Percentiles rank a stretch among this genome's conserved stretches.
phyloP scores from a whole-genome alignment of 2,888 invertebrate species.

The Tetrapedia diversipes region DNA sequence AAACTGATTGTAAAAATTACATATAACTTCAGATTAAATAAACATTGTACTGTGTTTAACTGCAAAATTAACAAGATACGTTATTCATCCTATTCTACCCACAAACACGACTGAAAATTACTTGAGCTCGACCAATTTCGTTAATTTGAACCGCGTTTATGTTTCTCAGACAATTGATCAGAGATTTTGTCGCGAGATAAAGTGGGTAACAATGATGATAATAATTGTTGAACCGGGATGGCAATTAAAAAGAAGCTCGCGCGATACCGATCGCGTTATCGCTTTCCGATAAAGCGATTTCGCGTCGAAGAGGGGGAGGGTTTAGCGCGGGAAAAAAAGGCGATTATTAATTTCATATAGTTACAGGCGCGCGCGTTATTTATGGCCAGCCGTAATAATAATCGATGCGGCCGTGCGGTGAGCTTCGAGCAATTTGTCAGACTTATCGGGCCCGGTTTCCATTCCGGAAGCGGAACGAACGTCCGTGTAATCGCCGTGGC shows the following conservation, averaged over 20 bases:
- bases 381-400: constrained; percentile 8
- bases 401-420: constrained; percentile 21
- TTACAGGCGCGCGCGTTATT: constrained; percentile 8
- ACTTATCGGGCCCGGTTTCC: constrained; percentile 24
- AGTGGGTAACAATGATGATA: too few species aligned
- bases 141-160: too few species aligned
- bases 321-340: background rate
- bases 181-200: background rate
- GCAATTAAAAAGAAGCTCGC: background rate
- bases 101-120: too few species aligned
- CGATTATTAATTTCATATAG: constrained; percentile 22
- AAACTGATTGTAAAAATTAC: too few species aligned
- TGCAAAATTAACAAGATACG: too few species aligned
- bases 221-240: background rate
- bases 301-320: background rate
- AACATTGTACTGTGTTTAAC: too few species aligned
- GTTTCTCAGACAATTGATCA: background rate
- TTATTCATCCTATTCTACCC: too few species aligned
- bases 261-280: constrained; percentile 2
- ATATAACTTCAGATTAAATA: too few species aligned
- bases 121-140: too few species aligned
- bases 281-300: constrained; percentile 19
- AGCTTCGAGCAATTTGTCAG: constrained; percentile 37
- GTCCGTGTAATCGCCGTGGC: constrained; percentile 11
- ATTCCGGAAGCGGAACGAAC: constrained; percentile 7